Evolutionary conservation across 2,113 vertebrate species (phyloP).

Genomic region (Progne subis): DNA sequence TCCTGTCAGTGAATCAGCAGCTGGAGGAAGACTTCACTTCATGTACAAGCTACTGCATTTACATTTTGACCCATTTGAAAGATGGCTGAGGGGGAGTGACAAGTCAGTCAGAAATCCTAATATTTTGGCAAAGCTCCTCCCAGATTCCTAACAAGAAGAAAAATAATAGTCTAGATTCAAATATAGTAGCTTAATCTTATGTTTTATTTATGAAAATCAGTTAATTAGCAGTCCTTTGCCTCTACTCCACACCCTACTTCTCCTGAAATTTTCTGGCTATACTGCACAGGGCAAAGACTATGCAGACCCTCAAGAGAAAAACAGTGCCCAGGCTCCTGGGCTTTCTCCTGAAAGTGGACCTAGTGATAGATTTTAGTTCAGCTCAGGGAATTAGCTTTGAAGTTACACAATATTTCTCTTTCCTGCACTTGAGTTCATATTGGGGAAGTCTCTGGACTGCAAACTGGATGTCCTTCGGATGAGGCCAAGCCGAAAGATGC

Average conservation of each 20-base stretch:
- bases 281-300: not conserved
- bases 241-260: not conserved
- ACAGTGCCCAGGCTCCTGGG: not conserved
- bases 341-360: not conserved
- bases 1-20: not conserved
- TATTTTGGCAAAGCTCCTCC: slow-evolving; percentile 9
- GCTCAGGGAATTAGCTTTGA: not conserved
- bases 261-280: not conserved
- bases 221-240: not conserved
- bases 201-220: slow-evolving; percentile 13
- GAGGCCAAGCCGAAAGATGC: not conserved
- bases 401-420: not conserved
- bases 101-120: slow-evolving; percentile 16
- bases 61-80: slow-evolving; percentile 33
- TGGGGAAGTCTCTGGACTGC: not conserved
- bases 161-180: not conserved
- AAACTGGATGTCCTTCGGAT: not conserved
- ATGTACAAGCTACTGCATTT: not conserved
- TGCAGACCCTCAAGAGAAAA: not conserved
- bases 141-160: not conserved
- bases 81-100: not conserved
- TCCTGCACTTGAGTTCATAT: not conserved
- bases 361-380: not conserved
- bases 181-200: not conserved
- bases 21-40: not conserved